Conservation (phyloP, 2,888 invertebrate species). For the Salticus scenicus region DNA sequence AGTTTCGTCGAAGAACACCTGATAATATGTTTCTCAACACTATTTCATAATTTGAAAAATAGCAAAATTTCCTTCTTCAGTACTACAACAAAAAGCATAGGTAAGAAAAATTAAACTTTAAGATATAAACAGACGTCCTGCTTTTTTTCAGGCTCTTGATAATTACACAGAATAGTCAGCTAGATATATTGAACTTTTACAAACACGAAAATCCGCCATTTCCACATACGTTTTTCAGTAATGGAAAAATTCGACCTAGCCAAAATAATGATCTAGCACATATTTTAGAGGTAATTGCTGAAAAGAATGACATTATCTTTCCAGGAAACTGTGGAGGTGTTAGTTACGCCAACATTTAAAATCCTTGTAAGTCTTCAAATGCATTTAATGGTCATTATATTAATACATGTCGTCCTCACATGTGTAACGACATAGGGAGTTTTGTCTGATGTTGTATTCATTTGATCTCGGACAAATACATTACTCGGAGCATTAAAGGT, state of each 20-base stretch:
- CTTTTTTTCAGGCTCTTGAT: slow-evolving; percentile 15
- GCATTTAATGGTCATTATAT: not conserved
- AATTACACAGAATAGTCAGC: slow-evolving; percentile 1
- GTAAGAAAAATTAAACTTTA: too few relatives aligned
- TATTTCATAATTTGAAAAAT: too few relatives aligned
- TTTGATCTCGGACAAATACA: slow-evolving; percentile 8
- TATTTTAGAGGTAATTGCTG: not conserved
- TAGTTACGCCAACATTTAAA: not conserved
- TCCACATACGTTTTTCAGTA: not conserved
- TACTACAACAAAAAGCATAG: too few relatives aligned
- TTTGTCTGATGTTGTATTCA: not conserved
- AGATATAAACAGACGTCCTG: slow-evolving; percentile 16
- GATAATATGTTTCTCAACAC: too few relatives aligned
- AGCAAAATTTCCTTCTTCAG: too few relatives aligned
- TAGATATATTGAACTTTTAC: not conserved
- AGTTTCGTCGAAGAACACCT: too few relatives aligned
- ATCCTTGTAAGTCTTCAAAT: not conserved
- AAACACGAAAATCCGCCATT: slow-evolving; percentile 20
- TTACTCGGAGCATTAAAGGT: slow-evolving; percentile 22
- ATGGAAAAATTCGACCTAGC: not conserved
- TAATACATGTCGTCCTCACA: slow-evolving; percentile 12
- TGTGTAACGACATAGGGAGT: slow-evolving; percentile 4
- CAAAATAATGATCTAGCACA: not conserved
- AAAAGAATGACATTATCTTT: too few relatives aligned
- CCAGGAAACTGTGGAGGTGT: not conserved